Percentiles rank a stretch among this genome's conserved stretches.
phyloP scores from a whole-genome alignment of 2,113 vertebrate genomes.

The Gobio gobio region DNA sequence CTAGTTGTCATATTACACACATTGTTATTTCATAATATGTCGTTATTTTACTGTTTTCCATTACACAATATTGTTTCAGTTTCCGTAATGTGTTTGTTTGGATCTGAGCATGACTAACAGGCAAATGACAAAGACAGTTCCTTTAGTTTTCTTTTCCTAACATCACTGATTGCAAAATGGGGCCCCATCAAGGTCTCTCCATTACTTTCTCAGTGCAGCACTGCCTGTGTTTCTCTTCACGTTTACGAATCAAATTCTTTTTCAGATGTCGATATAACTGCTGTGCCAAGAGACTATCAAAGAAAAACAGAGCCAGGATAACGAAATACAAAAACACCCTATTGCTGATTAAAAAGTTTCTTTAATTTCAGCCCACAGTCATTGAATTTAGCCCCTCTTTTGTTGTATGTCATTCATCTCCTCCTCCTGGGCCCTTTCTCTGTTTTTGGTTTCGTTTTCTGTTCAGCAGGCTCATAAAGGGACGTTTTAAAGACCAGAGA shows the following conservation, averaged over 20 bases:
- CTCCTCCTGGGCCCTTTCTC: conserved; percentile 36
- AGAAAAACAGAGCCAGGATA: background rate
- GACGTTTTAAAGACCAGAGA: conserved; percentile 3
- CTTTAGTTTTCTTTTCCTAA: conserved; percentile 67
- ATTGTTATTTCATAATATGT: too few species aligned
- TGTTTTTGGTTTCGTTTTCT: conserved; percentile 48
- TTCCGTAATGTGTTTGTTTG: background rate
- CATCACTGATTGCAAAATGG: background rate
- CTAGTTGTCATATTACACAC: too few species aligned
- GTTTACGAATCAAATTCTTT: background rate
- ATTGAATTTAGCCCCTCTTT: background rate
- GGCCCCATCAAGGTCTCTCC: conserved; percentile 52
- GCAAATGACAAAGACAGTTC: background rate
- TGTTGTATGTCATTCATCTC: conserved; percentile 31
- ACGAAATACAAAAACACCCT: too few species aligned
- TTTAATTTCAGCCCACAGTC: background rate
- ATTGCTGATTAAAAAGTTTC: background rate
- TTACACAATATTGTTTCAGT: background rate
- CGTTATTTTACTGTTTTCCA: background rate
- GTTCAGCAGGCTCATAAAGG: too few species aligned
- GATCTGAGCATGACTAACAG: background rate
- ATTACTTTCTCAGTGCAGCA: background rate
- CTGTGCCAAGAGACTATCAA: background rate
- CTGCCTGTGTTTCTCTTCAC: background rate
- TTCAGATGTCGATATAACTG: background rate